Evolutionary conservation across 2,888 invertebrate genomes (phyloP), one percentile per base, ranked within the genome.

Genomic region (Anticlea derivata): DNA sequence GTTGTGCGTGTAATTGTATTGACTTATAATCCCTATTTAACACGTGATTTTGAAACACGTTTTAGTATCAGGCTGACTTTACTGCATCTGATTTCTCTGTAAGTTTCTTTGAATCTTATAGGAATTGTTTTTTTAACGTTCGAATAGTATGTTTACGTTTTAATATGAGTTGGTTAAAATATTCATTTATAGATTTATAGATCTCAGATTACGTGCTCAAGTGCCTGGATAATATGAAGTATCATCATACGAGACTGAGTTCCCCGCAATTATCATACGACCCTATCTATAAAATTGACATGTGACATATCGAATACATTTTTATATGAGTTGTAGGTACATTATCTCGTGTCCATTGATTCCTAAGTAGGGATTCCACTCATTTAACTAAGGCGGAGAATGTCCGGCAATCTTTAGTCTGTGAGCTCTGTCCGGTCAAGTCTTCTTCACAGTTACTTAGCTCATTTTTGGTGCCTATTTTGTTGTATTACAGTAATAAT

Each of bases 241-340:
- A 29, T 23, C 27, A 20, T 34, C 13, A 22, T 40, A 33, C 31
- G 43, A 45, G 34, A 41, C 17, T 43, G 59, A 50, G 50, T 65
- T 65, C 57, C 49, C 54, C 54, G 61, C 58, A 63, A 51, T 63
- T 63, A 71, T 70, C 71, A 50, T 50, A 65, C 63, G 50, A 59
- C 70, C 54, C 73, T 75, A 82, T 82, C 82, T 71, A 65, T 24
- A 50, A 64, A 66, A 73, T 72, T 77, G 83, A 82, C 81, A 66
- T 60, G 70, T 79, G 83, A 79, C 83, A 78, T 73, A 73, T 80
- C 66, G 71, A 72, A 77, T 73, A 73, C 62, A 68, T 73, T 80
- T 78, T 79, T 73, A 70, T 74, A 74, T 71, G 70, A 73, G 64
- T 64, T 62, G 63, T 71, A 30, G 8, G 27, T 34, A 68, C 68